A percentile compares a stretch with the other conserved stretches of the same genome.
These are phyloP conservation scores for Nannospalax galili DNA, from an alignment of 2,113 vertebrate species.

Conservation along the genomic window DNA sequence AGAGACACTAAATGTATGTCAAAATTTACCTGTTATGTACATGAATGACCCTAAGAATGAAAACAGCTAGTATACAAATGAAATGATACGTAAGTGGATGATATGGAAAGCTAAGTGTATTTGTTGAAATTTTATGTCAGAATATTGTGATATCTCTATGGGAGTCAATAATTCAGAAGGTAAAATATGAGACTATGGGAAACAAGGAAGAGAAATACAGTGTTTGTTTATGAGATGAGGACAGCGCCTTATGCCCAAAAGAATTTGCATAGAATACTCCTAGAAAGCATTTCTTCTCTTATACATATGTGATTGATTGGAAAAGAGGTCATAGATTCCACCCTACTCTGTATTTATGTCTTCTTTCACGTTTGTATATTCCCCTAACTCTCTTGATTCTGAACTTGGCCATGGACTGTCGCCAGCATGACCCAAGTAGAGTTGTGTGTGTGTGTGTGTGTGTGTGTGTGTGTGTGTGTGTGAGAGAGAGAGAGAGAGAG, in stretches of 20 bases:
- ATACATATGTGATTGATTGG: background rate
- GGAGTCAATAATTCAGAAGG: background rate
- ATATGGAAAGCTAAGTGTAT: background rate
- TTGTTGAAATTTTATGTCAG: conserved; percentile 42
- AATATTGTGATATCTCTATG: background rate
- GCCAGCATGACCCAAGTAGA: background rate
- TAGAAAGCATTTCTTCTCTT: conserved; percentile 8
- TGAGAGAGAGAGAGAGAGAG: too few relatives aligned
- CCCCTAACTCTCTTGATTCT: background rate
- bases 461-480: too few relatives aligned
- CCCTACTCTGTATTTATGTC: background rate
- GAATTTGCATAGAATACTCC: background rate
- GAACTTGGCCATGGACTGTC: background rate
- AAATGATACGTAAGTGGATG: background rate
- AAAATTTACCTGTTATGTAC: background rate
- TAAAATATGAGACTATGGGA: background rate
- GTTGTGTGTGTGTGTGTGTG: too few relatives aligned
- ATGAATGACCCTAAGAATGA: conserved; percentile 50
- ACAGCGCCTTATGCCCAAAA: background rate
- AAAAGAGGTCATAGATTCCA: background rate
- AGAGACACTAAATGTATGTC: conserved; percentile 67
- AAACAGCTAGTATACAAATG: background rate
- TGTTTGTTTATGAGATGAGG: background rate
- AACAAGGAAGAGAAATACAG: background rate
- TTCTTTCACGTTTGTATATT: background rate